phyloP scores from a whole-genome alignment of 1,140 invertebrate species.

The Drosophila navojoa region DNA sequence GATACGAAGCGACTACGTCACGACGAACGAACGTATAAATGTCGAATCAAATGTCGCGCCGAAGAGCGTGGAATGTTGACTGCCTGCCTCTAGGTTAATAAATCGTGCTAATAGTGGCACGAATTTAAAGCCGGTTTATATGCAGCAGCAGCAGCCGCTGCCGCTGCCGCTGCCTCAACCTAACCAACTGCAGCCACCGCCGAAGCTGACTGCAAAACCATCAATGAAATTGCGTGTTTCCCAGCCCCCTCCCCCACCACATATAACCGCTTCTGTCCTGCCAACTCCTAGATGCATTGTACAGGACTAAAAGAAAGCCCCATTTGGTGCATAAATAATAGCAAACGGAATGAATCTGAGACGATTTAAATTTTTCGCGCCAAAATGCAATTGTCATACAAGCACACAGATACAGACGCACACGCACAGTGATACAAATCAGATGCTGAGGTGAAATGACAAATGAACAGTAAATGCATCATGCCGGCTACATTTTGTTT shows the following conservation, averaged over 20 bases:
- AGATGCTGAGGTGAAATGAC: constrained; percentile 13
- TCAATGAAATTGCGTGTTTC: constrained; percentile 62
- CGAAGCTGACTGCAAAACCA: constrained; percentile 39
- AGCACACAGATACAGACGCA: constrained; percentile 3
- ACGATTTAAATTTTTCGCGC: constrained; percentile 31
- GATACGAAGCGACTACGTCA: constrained; percentile 32
- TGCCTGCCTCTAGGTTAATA: constrained; percentile 75
- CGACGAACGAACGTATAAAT: constrained; percentile 27
- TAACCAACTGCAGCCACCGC: constrained; percentile 9
- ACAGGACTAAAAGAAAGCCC: too few species aligned
- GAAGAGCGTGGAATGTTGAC: constrained; percentile 36
- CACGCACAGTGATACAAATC: not conserved
- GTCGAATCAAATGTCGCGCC: constrained; percentile 27
- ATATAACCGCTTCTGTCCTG: too few species aligned
- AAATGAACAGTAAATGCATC: constrained; percentile 1
- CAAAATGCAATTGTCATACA: constrained; percentile 34
- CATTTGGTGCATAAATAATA: not conserved
- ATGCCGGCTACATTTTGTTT: constrained; percentile 6
- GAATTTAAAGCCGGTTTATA: constrained; percentile 80
- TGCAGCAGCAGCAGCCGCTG: constrained; percentile 27
- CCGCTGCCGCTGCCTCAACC: constrained; percentile 27
- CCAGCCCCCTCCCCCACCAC: not conserved
- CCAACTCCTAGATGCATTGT: too few species aligned
- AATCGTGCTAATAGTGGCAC: constrained; percentile 82
- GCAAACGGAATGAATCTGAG: constrained; percentile 1